These are phyloP conservation scores for Eurytoma adleriae DNA, from an alignment of 2,888 invertebrate species.

Conservation along the genomic window DNA sequence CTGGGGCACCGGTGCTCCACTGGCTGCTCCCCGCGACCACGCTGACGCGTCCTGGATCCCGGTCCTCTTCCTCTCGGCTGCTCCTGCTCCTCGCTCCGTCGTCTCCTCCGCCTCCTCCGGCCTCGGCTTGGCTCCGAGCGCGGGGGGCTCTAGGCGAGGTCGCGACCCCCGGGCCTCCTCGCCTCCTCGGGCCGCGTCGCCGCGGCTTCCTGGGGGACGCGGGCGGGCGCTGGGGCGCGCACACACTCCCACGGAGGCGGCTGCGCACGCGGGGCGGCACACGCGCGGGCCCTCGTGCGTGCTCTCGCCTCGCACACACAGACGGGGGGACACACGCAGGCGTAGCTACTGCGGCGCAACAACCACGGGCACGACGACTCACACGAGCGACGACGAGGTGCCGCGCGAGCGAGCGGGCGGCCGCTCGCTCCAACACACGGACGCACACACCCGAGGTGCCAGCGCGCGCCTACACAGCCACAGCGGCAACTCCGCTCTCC, in stretches of 20 bases:
- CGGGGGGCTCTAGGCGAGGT: neutral
- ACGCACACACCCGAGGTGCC: no score
- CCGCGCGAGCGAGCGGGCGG: slow-evolving; percentile 61
- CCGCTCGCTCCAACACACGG: slow-evolving; percentile 9
- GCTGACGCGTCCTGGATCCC: neutral
- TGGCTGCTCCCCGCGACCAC: neutral
- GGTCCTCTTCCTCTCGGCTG: neutral
- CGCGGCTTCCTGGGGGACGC: neutral
- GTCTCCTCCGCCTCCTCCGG: neutral
- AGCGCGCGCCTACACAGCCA: no score
- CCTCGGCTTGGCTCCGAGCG: neutral
- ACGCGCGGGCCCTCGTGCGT: slow-evolving; percentile 29
- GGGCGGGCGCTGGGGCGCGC: neutral
- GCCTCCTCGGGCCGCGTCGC: neutral
- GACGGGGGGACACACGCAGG: no score
- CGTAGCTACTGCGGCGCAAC: no score
- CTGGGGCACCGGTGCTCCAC: neutral
- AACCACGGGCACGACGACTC: slow-evolving; percentile 57
- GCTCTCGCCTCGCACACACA: neutral
- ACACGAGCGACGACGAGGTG: neutral
- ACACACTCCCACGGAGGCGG: slow-evolving; percentile 2
- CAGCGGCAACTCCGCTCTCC: neutral
- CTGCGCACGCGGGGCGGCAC: neutral
- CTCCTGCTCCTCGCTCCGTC: neutral
- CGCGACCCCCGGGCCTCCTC: neutral